phyloP scores from a whole-genome alignment of 2,113 vertebrate species.

The Oreotragus oreotragus region DNA sequence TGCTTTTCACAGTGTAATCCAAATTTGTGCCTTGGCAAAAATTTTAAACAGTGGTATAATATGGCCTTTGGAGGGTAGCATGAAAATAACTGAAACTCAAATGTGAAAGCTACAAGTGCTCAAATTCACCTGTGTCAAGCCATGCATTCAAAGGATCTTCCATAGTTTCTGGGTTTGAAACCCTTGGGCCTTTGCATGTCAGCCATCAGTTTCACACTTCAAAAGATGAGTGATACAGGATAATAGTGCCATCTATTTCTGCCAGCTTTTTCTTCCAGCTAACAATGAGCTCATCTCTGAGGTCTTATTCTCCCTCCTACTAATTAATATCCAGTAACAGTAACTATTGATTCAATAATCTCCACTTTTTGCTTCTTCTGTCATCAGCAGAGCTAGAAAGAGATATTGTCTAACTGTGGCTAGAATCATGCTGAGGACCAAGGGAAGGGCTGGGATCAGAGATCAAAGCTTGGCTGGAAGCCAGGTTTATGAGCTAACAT shows the following conservation, averaged over 20 bases:
- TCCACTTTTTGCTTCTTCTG: neutral
- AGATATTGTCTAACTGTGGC: neutral
- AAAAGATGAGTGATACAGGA: neutral
- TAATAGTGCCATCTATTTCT: neutral
- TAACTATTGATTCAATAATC: neutral
- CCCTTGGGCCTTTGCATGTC: neutral
- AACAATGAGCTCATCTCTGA: neutral
- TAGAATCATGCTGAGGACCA: neutral
- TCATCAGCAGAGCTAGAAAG: neutral
- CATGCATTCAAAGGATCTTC: neutral
- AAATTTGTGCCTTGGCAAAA: neutral
- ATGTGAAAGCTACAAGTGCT: neutral
- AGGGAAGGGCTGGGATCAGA: neutral
- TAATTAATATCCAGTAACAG: neutral
- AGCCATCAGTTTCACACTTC: neutral
- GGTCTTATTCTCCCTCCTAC: neutral
- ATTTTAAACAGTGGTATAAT: neutral
- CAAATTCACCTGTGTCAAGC: neutral
- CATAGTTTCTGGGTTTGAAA: neutral
- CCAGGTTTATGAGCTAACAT: constrained; percentile 4
- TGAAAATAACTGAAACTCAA: neutral
- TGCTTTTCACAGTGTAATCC: neutral
- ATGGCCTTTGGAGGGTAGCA: neutral
- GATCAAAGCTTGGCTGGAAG: neutral
- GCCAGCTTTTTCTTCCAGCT: neutral